Evolutionary conservation across 2,113 vertebrate species (phyloP).

Genomic region (Hyla sarda): DNA sequence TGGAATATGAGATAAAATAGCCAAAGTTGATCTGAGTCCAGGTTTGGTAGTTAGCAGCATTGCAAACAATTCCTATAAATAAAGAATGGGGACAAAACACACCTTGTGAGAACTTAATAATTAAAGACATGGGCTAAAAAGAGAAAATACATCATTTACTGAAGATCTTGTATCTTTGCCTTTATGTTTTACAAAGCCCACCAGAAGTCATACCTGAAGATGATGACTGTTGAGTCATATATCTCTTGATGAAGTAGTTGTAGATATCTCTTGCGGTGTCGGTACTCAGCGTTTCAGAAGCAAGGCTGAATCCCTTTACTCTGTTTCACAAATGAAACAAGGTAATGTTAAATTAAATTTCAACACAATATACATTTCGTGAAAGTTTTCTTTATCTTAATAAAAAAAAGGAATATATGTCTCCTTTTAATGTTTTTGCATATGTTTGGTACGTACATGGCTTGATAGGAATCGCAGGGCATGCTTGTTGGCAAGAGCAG

Average conservation of each 20-base stretch:
- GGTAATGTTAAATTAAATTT: not conserved
- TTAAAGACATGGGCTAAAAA: too few relatives aligned
- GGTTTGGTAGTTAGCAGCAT: not conserved
- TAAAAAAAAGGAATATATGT: too few relatives aligned
- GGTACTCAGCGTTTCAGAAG: not conserved
- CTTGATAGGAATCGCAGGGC: not conserved
- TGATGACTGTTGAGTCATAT: not conserved
- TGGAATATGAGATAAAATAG: constrained; percentile 11
- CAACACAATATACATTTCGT: too few relatives aligned
- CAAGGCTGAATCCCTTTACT: not conserved
- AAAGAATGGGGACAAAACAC: too few relatives aligned
- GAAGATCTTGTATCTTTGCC: too few relatives aligned
- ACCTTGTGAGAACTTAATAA: too few relatives aligned
- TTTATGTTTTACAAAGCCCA: not conserved
- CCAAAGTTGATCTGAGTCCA: constrained; percentile 30
- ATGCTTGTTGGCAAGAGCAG: not conserved
- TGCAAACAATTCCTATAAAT: constrained; percentile 46
- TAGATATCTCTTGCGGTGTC: not conserved
- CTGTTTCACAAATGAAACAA: not conserved
- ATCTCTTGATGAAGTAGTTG: constrained; percentile 13
- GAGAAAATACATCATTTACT: too few relatives aligned
- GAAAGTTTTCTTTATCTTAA: too few relatives aligned
- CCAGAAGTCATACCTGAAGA: not conserved
- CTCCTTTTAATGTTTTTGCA: too few relatives aligned
- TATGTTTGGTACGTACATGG: not conserved